Base-by-base conservation (phyloP, 1,140 invertebrate species). In the Neodiprion pinetum region DNA sequence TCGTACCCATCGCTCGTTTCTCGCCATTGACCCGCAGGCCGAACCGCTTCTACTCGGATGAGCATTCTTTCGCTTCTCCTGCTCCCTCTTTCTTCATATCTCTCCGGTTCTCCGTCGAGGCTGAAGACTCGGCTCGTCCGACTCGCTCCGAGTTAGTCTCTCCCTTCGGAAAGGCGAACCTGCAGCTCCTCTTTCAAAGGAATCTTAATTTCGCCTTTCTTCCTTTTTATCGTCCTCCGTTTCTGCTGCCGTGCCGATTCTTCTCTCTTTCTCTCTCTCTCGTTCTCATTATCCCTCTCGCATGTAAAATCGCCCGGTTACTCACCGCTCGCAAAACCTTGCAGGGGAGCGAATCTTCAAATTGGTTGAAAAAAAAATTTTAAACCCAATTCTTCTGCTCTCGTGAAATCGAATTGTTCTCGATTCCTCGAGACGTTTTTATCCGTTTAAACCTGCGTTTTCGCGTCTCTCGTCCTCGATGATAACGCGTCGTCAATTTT, bases 61-160 rank as follows among this genome's bases (percentile, higher is more conserved):
- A 72, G 70, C 69, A 49, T 71, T 73, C 28, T 70, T 50, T 48
- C 71, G 14, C 72, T 75, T 48, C 50, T 66, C 23, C 68, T 48
- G 21, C 68, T 70, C 47, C 40, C 49, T 75, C 75, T 73, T 75
- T 48, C 70, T 66, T 72, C 68, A 49, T 67, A 21, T 23, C 53
- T 49, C 17, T 17, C 10, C 28, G 40, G 9, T 21, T 47, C 40
- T 40, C 28, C 28, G 28, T 40, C 28, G 28, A 40, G 28, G 28
- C 5, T 40, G 28, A 40, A 40, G 28, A 1, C 28, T 40, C 28
- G 28, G 5, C 28, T 17, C 40, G 50, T 48, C 17, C 48, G 14
- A 50, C 68, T 70, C 28, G 70, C 49, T 23, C 48, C 73, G 67
- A 53, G 67, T 50, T 49, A 49, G 17, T 17, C n/a, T 14, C 73